These are phyloP conservation scores for Spilarctia lutea DNA, from an alignment of 2,888 invertebrate genomes.

Conservation along the genomic window DNA sequence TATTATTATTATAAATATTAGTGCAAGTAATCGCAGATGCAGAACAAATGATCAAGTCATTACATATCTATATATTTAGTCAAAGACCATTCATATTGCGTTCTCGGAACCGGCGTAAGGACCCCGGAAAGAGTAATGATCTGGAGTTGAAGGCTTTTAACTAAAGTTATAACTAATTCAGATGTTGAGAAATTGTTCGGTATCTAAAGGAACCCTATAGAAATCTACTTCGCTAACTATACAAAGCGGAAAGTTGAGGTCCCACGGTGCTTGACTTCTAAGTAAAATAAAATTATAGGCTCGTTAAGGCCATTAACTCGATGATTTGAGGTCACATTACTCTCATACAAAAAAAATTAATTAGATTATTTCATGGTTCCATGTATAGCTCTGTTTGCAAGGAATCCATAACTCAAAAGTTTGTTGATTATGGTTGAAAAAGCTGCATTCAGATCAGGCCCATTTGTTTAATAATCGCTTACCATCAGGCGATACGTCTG, in stretches of 20 bases:
- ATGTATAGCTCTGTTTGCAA: neutral
- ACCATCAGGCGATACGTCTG: too few relatives aligned
- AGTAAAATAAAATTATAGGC: conserved; percentile 45
- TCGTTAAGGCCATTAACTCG: conserved; percentile 36
- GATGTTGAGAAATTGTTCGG: conserved; percentile 45
- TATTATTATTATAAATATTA: too few relatives aligned
- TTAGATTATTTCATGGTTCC: conserved; percentile 6
- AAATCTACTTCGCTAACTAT: conserved; percentile 39
- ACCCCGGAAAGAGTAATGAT: neutral
- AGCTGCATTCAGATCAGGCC: neutral
- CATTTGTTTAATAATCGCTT: too few relatives aligned
- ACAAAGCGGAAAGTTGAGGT: conserved; percentile 41
- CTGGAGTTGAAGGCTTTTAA: conserved; percentile 3
- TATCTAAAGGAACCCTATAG: conserved; percentile 32
- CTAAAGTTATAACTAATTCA: conserved; percentile 37
- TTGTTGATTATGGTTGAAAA: neutral
- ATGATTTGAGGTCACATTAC: conserved; percentile 32
- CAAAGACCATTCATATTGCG: neutral
- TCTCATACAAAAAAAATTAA: conserved; percentile 21
- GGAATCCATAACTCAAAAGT: neutral
- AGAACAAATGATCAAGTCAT: too few relatives aligned
- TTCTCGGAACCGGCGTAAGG: neutral
- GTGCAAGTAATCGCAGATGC: too few relatives aligned
- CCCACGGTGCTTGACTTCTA: conserved; percentile 32
- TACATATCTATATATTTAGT: neutral